These are phyloP conservation scores for Danio rerio DNA, from an alignment of 2,113 vertebrate genomes.

Conservation along the genomic window GRCz12tu NC_133198.1:22856001-22856500, in stretches of 20 bases:
- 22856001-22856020: no score
- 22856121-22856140: conserved; percentile 54
- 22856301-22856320: conserved; percentile 37
- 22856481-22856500: conserved; percentile 24
- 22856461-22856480: conserved; percentile 68
- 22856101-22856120: conserved; percentile 28
- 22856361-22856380: conserved; percentile 2
- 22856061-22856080: not conserved
- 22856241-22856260: conserved; percentile 46
- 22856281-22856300: conserved; percentile 53
- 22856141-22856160: conserved; percentile 50
- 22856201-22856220: conserved; percentile 44
- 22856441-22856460: conserved; percentile 81
- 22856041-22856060: not conserved
- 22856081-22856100: not conserved
- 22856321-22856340: conserved; percentile 26
- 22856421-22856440: conserved; percentile 59
- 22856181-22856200: conserved; percentile 52
- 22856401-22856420: conserved; percentile 31
- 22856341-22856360: conserved; percentile 20
- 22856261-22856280: conserved; percentile 50
- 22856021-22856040: no score
- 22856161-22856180: conserved; percentile 59
- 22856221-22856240: conserved; percentile 50
- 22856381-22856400: conserved; percentile 32